Evolutionary conservation across 2,888 invertebrate species (phyloP), one percentile per base, ranked within the genome.

Genomic region (Cloeon dipterum): DNA sequence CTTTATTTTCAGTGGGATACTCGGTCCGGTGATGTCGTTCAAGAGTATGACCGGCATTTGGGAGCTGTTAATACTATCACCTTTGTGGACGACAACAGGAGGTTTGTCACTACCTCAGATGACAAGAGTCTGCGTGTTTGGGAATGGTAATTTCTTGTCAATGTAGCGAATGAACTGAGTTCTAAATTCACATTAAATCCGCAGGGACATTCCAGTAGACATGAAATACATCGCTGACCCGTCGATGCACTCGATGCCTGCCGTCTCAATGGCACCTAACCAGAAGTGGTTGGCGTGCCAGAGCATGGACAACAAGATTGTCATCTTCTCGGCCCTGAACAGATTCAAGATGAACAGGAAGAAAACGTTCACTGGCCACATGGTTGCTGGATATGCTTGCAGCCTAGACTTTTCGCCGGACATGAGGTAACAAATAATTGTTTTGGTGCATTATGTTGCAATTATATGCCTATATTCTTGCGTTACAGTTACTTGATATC

Each of bases 161-260:
- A 26, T 38, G 26, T 36, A 36, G 11, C 11, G 4, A 3, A 13
- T 36, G 11, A 34, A 13, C 11, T 13, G n/a, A n/a, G n/a, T n/a
- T n/a, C n/a, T n/a, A n/a, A n/a, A n/a, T n/a, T n/a, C n/a, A n/a
- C n/a, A n/a, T n/a, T n/a, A n/a, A n/a, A n/a, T n/a, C n/a, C n/a
- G 36, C 38, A 63, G 63, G 63, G 86, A 88, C 53, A 88, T 88
- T 49, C 88, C 88, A 0, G 98, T 98, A 2, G 98, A 99, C 57
- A 98, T 98, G 81, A 99, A 99, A 56, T 93, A 98, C 57, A 96
- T 99, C 44, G 98, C 98, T 2, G 98, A 99, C 59, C 96, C 98
- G 0, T 76, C 88, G 1, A 93, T 99, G 89, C 98, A 99, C 59
- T 94, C 96, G 4, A 86, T 98, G 74, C 98, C 98, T 0, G 79